phyloP scores from a whole-genome alignment of 2,797 vertebrate genomes.

The Chaetodon trifasciatus region DNA sequence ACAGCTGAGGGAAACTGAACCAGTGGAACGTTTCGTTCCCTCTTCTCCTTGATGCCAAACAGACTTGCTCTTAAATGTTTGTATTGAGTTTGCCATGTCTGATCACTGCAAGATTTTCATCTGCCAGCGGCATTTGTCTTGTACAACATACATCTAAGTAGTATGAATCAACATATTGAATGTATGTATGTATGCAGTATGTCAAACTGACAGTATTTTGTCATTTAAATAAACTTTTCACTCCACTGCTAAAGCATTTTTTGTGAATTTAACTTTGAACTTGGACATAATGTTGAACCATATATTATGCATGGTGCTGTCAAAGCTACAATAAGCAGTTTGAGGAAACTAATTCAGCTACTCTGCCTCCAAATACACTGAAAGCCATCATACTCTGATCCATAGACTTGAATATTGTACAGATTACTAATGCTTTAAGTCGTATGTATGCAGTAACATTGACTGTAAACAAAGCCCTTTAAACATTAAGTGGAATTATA shows the following conservation, averaged over 20 bases:
- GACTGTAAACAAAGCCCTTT: not conserved
- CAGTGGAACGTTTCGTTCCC: not conserved
- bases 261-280: not conserved
- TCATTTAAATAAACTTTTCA: not conserved
- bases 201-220: not conserved
- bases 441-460: not conserved
- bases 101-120: not conserved
- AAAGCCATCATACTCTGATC: not conserved
- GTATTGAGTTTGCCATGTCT: not conserved
- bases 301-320: not conserved
- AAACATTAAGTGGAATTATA: not conserved
- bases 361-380: not conserved
- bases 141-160: fast-evolving
- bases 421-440: not conserved
- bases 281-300: not conserved
- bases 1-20: not conserved
- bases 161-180: not conserved
- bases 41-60: not conserved
- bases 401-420: not conserved
- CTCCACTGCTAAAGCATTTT: not conserved
- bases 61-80: not conserved
- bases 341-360: not conserved
- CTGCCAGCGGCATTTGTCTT: not conserved
- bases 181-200: not conserved
- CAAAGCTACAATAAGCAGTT: too few relatives aligned